Conservation (phyloP, 1,140 invertebrate species). For the Halotydeus destructor region DNA sequence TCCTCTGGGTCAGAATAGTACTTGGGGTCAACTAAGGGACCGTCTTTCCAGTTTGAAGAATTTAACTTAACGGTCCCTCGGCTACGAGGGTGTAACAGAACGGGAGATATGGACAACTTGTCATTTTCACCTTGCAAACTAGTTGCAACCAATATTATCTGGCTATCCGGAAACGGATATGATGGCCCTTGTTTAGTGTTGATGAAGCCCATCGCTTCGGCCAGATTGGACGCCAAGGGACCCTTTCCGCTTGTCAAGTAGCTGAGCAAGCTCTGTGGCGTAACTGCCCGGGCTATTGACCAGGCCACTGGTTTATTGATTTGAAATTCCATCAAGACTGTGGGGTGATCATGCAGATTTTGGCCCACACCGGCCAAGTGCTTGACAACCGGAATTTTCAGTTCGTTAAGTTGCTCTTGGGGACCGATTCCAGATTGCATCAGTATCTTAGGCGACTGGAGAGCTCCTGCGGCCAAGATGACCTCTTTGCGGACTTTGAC, state of each 20-base stretch:
- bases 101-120: conserved; percentile 39
- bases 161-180: conserved; percentile 61
- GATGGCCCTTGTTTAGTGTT: conserved; percentile 65
- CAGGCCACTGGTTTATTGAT: conserved; percentile 1
- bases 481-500: conserved; percentile 50
- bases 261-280: conserved; percentile 21
- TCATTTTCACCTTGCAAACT: conserved; percentile 20
- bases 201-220: conserved; percentile 61
- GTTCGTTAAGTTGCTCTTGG: neutral
- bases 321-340: conserved; percentile 8
- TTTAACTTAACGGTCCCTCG: conserved; percentile 35
- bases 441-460: conserved; percentile 56
- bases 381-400: conserved; percentile 22
- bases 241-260: conserved; percentile 37
- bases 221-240: conserved; percentile 50
- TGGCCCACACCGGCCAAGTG: conserved; percentile 26
- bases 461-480: conserved; percentile 53
- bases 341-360: conserved; percentile 21
- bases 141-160: neutral
- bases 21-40: conserved; percentile 63
- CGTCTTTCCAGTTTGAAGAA: conserved; percentile 37
- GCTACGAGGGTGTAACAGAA: conserved; percentile 47
- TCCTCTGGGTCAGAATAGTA: conserved; percentile 44
- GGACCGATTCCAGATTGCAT: conserved; percentile 76
- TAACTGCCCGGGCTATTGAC: conserved; percentile 11